Conservation (phyloP, 2,113 vertebrate species). For the Shinisaurus crocodilurus region DNA sequence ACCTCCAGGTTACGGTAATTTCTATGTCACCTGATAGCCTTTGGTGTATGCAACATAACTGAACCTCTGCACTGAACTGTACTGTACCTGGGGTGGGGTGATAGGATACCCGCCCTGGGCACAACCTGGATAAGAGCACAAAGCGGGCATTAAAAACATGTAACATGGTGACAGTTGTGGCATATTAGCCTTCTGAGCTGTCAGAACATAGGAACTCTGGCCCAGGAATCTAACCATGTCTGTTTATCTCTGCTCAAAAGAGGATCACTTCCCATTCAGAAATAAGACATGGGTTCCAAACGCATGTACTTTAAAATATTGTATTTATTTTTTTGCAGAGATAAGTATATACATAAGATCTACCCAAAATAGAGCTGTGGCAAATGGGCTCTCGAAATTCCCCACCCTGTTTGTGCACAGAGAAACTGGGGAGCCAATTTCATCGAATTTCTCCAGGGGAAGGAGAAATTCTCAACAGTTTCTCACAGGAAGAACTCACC, state of each 20-base stretch:
- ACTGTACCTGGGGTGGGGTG: neutral
- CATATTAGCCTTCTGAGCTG: neutral
- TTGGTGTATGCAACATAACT: neutral
- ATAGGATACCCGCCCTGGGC: neutral
- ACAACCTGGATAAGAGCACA: neutral
- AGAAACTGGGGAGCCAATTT: too few relatives aligned
- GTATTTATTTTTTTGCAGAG: too few relatives aligned
- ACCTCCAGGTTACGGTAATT: neutral
- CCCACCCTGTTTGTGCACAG: too few relatives aligned
- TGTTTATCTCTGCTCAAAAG: neutral
- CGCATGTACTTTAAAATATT: neutral
- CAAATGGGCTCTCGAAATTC: too few relatives aligned
- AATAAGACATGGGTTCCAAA: neutral
- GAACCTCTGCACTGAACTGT: neutral
- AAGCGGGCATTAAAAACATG: neutral
- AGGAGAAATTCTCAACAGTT: too few relatives aligned
- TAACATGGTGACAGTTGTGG: neutral
- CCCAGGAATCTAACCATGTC: neutral
- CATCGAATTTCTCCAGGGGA: too few relatives aligned
- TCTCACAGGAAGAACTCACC: too few relatives aligned
- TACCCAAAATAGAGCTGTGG: too few relatives aligned
- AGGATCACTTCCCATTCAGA: neutral
- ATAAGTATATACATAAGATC: too few relatives aligned
- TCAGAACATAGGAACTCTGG: neutral
- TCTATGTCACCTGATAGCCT: neutral